Evolutionary conservation across 2,888 invertebrate species (phyloP).

Genomic region (Fragum sueziense): DNA sequence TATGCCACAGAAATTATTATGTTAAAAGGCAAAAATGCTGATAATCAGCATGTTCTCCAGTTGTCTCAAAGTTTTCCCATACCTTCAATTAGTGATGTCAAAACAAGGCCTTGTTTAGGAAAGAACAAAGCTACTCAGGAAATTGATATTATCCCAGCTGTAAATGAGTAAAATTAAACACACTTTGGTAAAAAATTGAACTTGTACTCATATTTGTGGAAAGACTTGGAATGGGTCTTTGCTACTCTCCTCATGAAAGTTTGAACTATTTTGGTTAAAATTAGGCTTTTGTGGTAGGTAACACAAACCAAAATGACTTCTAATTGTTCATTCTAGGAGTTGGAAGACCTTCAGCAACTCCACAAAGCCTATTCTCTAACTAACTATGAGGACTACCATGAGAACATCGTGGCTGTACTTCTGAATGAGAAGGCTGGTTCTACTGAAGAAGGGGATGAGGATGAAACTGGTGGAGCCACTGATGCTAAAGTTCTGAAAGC

Average conservation of each 20-base stretch:
- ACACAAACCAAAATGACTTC: too few species aligned
- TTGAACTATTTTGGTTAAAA: too few species aligned
- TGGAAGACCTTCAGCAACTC: conserved; percentile 62
- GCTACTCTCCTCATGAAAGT: too few species aligned
- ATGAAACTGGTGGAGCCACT: conserved; percentile 53
- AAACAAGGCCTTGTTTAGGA: not conserved
- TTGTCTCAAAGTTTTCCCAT: not conserved
- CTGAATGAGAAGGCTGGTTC: conserved; percentile 43
- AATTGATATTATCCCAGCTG: too few species aligned
- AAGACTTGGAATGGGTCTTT: too few species aligned
- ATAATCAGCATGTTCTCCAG: not conserved
- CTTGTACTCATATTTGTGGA: too few species aligned
- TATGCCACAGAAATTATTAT: not conserved
- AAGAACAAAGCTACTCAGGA: too few species aligned
- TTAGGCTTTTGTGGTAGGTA: too few species aligned
- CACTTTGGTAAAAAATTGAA: too few species aligned
- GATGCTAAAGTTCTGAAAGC: conserved; percentile 67
- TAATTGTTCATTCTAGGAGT: conserved; percentile 57
- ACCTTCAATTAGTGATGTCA: not conserved
- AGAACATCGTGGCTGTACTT: conserved; percentile 73
- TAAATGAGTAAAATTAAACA: too few species aligned
- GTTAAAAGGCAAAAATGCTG: not conserved
- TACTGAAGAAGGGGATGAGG: conserved; percentile 43
- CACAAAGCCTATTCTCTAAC: conserved; percentile 55
- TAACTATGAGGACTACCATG: conserved; percentile 63